Evolutionary conservation across 1,140 invertebrate species (phyloP).

Genomic region (Listronotus oregonensis): DNA sequence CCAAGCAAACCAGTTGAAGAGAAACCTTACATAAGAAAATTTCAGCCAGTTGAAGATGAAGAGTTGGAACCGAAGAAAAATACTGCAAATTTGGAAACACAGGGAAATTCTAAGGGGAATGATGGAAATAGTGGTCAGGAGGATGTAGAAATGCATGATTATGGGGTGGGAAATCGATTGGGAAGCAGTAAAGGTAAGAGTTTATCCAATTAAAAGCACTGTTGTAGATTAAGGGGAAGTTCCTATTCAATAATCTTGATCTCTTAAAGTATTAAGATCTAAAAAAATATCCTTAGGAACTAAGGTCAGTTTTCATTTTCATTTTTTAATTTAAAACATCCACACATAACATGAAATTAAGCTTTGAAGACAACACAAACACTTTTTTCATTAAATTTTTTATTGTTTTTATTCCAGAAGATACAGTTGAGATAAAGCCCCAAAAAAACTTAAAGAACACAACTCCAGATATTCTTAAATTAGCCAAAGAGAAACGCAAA

Average conservation of each 20-base stretch:
- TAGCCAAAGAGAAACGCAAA: constrained; percentile 44
- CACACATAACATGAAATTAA: too few species aligned
- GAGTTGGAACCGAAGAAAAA: background rate
- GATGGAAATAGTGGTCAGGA: background rate
- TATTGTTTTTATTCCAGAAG: background rate
- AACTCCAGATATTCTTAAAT: constrained; percentile 39
- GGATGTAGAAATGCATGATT: constrained; percentile 16
- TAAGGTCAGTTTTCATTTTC: too few species aligned
- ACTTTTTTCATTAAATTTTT: too few species aligned
- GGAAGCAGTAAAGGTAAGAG: constrained; percentile 7
- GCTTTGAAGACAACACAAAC: too few species aligned
- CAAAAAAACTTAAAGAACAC: constrained; percentile 35
- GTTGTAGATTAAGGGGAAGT: too few species aligned
- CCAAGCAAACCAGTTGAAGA: constrained; percentile 52
- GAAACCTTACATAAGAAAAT: constrained; percentile 50
- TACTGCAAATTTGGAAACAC: background rate
- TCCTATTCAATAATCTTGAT: too few species aligned
- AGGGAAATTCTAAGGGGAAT: constrained; percentile 9
- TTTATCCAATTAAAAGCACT: background rate
- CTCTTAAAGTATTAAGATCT: too few species aligned
- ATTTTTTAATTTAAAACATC: too few species aligned
- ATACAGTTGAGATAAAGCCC: constrained; percentile 10
- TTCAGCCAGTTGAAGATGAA: constrained; percentile 36
- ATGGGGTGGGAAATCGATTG: constrained; percentile 17
- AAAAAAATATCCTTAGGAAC: too few species aligned